phyloP scores from a whole-genome alignment of 64 coral and sea anemone genomes.

The Montipora sp. region DNA sequence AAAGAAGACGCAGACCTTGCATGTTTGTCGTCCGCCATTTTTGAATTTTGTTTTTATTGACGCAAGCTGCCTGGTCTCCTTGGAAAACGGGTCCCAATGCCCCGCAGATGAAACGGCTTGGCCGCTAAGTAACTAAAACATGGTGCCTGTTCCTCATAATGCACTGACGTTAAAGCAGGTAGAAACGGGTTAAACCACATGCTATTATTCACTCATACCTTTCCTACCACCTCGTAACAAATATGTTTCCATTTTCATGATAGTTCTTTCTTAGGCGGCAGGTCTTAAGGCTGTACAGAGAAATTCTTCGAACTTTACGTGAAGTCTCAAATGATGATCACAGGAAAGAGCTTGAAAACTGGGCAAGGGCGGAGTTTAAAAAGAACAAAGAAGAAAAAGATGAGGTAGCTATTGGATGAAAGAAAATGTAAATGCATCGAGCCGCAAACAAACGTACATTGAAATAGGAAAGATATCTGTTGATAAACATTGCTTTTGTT shows the following conservation, averaged over 20 bases:
- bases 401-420: slow-evolving; percentile 32
- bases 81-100: slow-evolving; percentile 43
- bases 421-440: too few relatives aligned
- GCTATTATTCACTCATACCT: neutral
- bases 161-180: slow-evolving; percentile 85
- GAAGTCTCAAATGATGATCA: slow-evolving; percentile 62
- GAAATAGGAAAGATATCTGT: too few relatives aligned
- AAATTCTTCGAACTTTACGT: slow-evolving; percentile 82
- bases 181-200: neutral
- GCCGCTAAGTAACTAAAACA: slow-evolving; percentile 20
- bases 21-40: slow-evolving; percentile 79
- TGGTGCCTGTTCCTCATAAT: slow-evolving; percentile 64
- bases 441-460: too few relatives aligned
- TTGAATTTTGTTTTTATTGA: slow-evolving; percentile 27
- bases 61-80: slow-evolving; percentile 42
- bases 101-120: slow-evolving; percentile 17
- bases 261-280: slow-evolving; percentile 89
- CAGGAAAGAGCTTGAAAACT: slow-evolving; percentile 73
- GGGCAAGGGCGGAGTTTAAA: slow-evolving; percentile 90
- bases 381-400: slow-evolving; percentile 83
- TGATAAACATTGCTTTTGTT: too few relatives aligned
- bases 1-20: slow-evolving; percentile 29
- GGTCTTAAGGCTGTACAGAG: slow-evolving; percentile 78
- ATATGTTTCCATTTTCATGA: neutral
- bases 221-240: neutral